Conservation (phyloP, 2,113 vertebrate genomes). For the Meriones unguiculatus region DNA sequence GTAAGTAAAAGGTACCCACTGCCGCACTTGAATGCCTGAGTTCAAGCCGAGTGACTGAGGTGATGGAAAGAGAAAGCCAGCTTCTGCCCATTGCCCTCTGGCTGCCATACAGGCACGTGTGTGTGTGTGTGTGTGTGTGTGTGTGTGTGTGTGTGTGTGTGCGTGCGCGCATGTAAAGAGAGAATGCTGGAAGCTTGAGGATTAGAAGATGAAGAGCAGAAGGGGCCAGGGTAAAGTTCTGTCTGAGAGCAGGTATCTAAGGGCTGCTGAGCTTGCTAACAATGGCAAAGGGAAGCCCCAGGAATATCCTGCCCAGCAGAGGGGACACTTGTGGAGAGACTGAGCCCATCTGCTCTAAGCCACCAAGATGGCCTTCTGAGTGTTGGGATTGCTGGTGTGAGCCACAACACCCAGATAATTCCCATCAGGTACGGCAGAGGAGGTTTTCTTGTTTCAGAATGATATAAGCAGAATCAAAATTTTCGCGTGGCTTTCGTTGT, state of each 20-base stretch:
- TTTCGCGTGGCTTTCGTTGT: neutral
- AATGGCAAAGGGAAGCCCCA: neutral
- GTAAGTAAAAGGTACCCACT: too few relatives aligned
- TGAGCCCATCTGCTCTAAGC: neutral
- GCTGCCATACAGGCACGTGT: neutral
- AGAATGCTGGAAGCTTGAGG: neutral
- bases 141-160: fast-evolving
- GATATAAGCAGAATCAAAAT: conserved; percentile 5
- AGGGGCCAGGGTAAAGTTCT: neutral
- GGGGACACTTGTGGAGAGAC: neutral
- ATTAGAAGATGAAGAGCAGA: neutral
- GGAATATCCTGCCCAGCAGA: neutral
- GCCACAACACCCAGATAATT: neutral
- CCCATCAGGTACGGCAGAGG: neutral
- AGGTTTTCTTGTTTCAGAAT: neutral
- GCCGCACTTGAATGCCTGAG: neutral
- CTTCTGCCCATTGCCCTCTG: neutral
- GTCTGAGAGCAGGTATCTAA: neutral
- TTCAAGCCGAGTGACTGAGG: neutral
- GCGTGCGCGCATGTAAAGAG: neutral
- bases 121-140: fast-evolving
- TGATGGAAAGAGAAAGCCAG: neutral
- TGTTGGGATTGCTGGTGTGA: neutral
- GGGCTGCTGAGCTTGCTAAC: neutral
- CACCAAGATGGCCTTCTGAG: neutral